These are phyloP conservation scores for Caenorhabditis zanzibari DNA, from an alignment of 2,888 invertebrate species.

Conservation along the genomic window DNA sequence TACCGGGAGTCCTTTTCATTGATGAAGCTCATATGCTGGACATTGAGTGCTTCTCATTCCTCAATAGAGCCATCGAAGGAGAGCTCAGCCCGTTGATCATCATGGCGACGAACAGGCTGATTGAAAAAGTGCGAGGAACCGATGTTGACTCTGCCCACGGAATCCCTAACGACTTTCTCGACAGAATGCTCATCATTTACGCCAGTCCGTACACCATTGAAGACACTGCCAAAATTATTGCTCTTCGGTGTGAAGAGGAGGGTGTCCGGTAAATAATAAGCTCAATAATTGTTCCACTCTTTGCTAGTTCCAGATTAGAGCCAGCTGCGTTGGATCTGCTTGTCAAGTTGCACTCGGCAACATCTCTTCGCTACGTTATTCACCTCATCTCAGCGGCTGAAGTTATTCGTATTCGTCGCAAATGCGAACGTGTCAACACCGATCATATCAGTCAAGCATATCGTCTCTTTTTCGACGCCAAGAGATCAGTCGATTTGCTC, in stretches of 20 bases:
- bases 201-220: conserved; percentile 86
- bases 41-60: conserved; percentile 98
- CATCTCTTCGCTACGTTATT: conserved; percentile 96
- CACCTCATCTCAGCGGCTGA: conserved; percentile 97
- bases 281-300: no score
- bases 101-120: conserved; percentile 93
- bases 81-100: conserved; percentile 98
- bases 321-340: conserved; percentile 93
- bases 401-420: conserved; percentile 90
- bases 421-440: conserved; percentile 84
- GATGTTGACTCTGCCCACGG: conserved; percentile 96
- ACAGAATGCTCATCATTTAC: conserved; percentile 86
- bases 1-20: conserved; percentile 89
- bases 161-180: conserved; percentile 95
- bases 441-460: conserved; percentile 97
- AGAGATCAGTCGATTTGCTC: conserved; percentile 85
- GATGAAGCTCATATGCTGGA: conserved; percentile 93
- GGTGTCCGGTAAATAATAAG: conserved; percentile 89
- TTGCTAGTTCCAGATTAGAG: conserved; percentile 86
- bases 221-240: conserved; percentile 69
- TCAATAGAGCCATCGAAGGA: conserved; percentile 95
- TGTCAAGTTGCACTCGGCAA: conserved; percentile 94
- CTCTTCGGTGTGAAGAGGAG: conserved; percentile 89
- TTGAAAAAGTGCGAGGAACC: conserved; percentile 91
- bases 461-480: conserved; percentile 94